These are phyloP conservation scores for Linepithema humile DNA, from an alignment of 1,140 invertebrate species.

Conservation along the genomic window DNA sequence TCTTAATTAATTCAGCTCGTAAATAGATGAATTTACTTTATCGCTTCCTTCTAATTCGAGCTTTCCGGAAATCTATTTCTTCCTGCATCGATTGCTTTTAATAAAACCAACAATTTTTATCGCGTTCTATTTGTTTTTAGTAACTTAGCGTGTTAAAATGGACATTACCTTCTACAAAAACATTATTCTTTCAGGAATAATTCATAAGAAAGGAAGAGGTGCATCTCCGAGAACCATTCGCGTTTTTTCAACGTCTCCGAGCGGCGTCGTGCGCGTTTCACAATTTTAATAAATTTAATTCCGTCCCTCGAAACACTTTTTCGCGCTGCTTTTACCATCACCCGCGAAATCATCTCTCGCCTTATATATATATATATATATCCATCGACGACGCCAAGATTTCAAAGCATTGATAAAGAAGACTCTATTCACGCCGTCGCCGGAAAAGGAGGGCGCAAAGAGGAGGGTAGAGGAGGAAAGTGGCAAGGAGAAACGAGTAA, in stretches of 20 bases:
- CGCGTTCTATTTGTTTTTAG: constrained; percentile 1
- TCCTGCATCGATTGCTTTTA: not conserved
- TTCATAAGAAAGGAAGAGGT: not conserved
- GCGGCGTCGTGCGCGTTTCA: not conserved
- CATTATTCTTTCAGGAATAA: constrained; percentile 37
- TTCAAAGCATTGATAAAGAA: constrained; percentile 69
- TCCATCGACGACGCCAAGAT: constrained; percentile 50
- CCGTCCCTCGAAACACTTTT: constrained; percentile 31
- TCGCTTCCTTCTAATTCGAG: not conserved
- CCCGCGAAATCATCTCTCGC: constrained; percentile 31
- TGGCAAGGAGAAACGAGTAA: not conserved
- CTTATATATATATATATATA: not conserved
- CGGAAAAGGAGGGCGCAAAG: not conserved
- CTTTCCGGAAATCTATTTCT: not conserved
- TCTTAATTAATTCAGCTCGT: not conserved
- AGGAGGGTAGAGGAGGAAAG: constrained; percentile 1
- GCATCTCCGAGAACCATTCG: not conserved
- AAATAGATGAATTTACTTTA: not conserved
- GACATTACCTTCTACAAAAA: not conserved
- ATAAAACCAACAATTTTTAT: not conserved
- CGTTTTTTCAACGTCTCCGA: constrained; percentile 4
- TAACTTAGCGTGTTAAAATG: constrained; percentile 41
- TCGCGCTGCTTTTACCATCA: not conserved
- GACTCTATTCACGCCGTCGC: constrained; percentile 53
- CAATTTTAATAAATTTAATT: constrained; percentile 66